A percentile compares a stretch with the other conserved stretches of the same genome.
Conservation (phyloP, 2,113 vertebrate species). For the Pungitius pungitius region DNA sequence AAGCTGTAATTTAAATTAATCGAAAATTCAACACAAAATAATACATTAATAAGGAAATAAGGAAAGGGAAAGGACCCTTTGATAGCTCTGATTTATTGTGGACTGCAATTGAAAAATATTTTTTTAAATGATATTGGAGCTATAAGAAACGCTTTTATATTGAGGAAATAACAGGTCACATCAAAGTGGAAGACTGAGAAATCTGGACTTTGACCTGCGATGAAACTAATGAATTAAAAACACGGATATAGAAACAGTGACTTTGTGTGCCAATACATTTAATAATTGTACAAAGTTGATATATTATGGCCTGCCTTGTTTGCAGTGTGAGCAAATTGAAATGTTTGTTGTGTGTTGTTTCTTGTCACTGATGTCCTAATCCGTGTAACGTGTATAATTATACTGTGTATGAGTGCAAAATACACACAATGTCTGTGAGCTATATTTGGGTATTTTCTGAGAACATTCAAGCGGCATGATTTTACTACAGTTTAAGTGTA, state of each 20-base stretch:
- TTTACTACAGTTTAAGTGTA: slow-evolving; percentile 8
- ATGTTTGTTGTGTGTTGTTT: slow-evolving; percentile 5
- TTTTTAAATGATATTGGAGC: background rate
- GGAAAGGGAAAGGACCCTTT: background rate
- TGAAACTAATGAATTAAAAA: background rate
- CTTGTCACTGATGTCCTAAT: background rate
- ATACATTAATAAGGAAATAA: no score
- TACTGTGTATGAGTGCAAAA: slow-evolving; percentile 8
- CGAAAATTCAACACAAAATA: background rate
- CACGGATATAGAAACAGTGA: background rate
- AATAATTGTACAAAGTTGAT: background rate
- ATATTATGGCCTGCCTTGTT: background rate
- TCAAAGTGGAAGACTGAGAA: background rate
- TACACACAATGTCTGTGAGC: slow-evolving; percentile 1
- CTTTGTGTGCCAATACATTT: background rate
- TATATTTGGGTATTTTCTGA: background rate
- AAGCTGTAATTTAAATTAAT: background rate
- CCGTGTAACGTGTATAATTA: background rate
- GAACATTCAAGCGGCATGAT: slow-evolving; percentile 5
- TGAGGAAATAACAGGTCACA: background rate
- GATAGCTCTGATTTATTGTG: background rate
- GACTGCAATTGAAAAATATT: background rate
- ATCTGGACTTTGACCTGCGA: slow-evolving; percentile 1
- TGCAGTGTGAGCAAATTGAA: background rate
- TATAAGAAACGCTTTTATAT: slow-evolving; percentile 2